phyloP scores from a whole-genome alignment of 2,113 vertebrate species.

The Vombatus ursinus region DNA sequence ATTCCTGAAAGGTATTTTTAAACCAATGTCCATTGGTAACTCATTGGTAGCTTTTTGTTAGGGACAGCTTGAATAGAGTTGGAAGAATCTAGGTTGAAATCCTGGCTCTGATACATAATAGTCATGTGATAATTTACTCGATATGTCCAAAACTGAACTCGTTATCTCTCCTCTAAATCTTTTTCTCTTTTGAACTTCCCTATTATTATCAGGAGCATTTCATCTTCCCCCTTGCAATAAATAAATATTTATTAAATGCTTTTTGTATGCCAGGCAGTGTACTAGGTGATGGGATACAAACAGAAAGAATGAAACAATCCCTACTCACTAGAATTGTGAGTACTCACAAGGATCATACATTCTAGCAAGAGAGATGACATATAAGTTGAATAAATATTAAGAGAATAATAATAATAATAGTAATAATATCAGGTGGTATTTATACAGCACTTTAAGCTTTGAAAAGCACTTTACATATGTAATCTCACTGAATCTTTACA shows the following conservation, averaged over 20 bases:
- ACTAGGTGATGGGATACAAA: not conserved
- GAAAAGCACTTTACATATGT: not conserved
- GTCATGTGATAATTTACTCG: no score
- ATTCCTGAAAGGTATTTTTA: no score
- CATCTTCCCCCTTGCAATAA: not conserved
- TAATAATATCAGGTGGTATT: not conserved
- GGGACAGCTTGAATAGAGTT: no score
- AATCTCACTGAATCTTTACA: not conserved
- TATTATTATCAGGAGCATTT: not conserved
- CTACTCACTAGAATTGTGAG: not conserved
- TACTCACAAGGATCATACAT: not conserved
- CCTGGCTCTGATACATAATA: no score
- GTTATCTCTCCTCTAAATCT: no score
- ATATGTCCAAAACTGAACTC: no score
- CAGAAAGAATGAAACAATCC: not conserved
- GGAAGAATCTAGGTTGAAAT: no score
- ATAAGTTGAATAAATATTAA: not conserved
- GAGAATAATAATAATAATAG: not conserved
- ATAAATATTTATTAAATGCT: not conserved
- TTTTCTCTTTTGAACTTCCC: not conserved
- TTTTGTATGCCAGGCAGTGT: not conserved
- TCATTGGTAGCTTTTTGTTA: no score
- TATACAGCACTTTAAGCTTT: not conserved
- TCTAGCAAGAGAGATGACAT: not conserved
- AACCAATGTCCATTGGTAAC: no score